These are phyloP conservation scores for Phalloptychus januarius DNA, from an alignment of 2,797 vertebrate genomes.

Conservation along the genomic window DNA sequence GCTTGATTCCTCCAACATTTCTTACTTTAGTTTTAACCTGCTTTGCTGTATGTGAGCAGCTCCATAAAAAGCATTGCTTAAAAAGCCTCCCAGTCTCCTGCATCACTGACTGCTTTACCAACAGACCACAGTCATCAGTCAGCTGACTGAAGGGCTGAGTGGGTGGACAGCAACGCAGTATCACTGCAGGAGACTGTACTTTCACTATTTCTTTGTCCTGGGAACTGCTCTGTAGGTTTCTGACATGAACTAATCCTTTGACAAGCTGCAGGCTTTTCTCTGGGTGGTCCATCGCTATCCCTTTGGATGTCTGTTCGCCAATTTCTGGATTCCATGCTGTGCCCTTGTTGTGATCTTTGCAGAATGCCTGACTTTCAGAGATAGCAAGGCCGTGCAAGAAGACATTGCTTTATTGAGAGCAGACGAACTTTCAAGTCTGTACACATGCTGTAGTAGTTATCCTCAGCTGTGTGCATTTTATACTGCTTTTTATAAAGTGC, in stretches of 20 bases:
- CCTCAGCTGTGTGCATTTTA: too few species aligned
- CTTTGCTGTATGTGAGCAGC: neutral
- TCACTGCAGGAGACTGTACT: neutral
- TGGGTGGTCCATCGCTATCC: neutral
- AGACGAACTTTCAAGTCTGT: neutral
- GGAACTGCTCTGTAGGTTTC: neutral
- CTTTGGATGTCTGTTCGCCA: neutral
- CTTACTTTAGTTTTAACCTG: neutral
- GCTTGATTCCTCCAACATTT: neutral
- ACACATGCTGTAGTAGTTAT: too few species aligned
- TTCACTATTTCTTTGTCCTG: neutral
- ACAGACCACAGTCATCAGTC: neutral
- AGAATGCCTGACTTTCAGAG: slow-evolving; percentile 4
- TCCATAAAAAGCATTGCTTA: neutral
- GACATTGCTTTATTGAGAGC: neutral
- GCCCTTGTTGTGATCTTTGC: slow-evolving; percentile 3
- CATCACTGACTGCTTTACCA: neutral
- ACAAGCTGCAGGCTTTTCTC: slow-evolving; percentile 1
- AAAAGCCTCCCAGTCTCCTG: too few species aligned
- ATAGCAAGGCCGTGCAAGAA: neutral
- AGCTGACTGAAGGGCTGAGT: neutral
- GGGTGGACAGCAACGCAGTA: slow-evolving; percentile 6
- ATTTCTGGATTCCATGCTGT: neutral
- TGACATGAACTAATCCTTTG: neutral
- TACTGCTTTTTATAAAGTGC: neutral